Percentiles rank a stretch among this genome's conserved stretches.
Evolutionary conservation across 2,113 vertebrate genomes (phyloP).

Genomic region (Melanocharis versteri): DNA sequence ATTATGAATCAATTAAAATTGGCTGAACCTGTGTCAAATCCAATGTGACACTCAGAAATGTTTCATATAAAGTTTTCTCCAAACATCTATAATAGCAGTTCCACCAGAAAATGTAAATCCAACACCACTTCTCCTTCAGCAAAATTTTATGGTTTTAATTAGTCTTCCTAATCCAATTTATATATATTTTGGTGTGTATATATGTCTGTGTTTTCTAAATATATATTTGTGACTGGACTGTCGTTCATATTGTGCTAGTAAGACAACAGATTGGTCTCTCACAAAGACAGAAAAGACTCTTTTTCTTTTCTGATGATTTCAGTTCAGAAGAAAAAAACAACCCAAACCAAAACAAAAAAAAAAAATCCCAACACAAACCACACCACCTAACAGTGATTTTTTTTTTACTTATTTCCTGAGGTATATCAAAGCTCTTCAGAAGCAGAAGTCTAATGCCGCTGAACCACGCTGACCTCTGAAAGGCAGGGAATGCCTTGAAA

Average conservation of each 20-base stretch:
- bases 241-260: background rate
- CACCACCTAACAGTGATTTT: background rate
- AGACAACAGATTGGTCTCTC: background rate
- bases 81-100: background rate
- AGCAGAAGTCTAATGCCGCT: background rate
- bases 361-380: background rate
- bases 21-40: background rate
- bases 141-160: background rate
- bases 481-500: slow-evolving; percentile 10
- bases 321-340: background rate
- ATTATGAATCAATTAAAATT: background rate
- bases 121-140: background rate
- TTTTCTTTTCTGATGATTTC: background rate
- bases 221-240: background rate
- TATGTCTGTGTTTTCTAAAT: background rate
- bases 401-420: slow-evolving; percentile 8
- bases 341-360: background rate
- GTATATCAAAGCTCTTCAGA: slow-evolving; percentile 24
- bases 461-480: background rate
- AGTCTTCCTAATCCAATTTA: background rate
- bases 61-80: background rate
- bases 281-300: background rate
- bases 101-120: background rate
- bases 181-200: background rate
- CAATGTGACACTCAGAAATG: background rate